Evolutionary conservation across 2,888 invertebrate genomes (phyloP).

Genomic region (Mechanitis mazaeus): DNA sequence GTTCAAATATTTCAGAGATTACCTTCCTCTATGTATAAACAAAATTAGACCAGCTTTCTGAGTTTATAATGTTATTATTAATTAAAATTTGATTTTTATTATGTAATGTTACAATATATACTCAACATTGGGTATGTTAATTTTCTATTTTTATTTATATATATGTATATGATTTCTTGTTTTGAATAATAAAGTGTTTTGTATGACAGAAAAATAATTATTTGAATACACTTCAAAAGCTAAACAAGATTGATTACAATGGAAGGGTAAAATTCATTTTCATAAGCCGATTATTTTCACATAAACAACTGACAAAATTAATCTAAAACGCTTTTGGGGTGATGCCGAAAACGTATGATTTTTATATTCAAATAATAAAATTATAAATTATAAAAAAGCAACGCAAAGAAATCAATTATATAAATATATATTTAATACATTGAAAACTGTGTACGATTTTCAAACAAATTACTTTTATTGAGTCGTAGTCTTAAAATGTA

Average conservation of each 20-base stretch:
- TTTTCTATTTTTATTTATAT: no score
- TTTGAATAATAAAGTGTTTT: conserved; percentile 1
- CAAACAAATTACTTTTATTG: no score
- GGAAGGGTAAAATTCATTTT: conserved; percentile 30
- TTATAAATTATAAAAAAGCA: background rate
- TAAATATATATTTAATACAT: no score
- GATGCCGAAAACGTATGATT: background rate
- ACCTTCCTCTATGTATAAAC: no score
- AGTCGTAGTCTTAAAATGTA: no score
- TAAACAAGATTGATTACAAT: conserved; percentile 32
- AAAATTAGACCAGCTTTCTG: no score
- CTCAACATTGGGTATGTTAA: no score
- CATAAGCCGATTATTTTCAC: conserved; percentile 49
- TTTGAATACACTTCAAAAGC: conserved; percentile 8
- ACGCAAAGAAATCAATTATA: background rate
- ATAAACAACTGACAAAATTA: conserved; percentile 50
- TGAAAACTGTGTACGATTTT: no score
- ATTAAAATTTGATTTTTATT: no score
- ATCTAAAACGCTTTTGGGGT: conserved; percentile 38
- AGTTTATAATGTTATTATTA: no score
- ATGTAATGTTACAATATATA: no score
- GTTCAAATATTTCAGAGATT: no score
- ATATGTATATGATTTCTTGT: conserved; percentile 2
- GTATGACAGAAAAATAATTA: background rate
- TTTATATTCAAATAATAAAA: background rate